These are phyloP conservation scores for Chrysoperla carnea DNA, from an alignment of 1,140 invertebrate genomes.

Conservation along the genomic window DNA sequence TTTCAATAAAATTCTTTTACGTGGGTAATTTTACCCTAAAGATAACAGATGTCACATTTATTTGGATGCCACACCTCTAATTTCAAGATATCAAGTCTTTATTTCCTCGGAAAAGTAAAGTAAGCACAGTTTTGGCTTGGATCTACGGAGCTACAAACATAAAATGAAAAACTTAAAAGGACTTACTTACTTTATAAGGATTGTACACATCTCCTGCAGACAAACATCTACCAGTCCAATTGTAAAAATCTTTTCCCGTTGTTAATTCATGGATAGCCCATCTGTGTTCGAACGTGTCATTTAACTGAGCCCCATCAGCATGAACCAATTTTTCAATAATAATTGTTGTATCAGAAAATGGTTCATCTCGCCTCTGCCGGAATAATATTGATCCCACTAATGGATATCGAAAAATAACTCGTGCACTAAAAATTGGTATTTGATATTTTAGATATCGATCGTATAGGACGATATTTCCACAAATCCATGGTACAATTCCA, in stretches of 20 bases:
- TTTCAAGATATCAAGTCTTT: too few species aligned
- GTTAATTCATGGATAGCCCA: constrained; percentile 42
- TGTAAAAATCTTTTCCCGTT: constrained; percentile 74
- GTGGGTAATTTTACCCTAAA: too few species aligned
- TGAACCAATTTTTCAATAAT: constrained; percentile 66
- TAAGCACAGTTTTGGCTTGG: too few species aligned
- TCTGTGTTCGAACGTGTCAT: constrained; percentile 59
- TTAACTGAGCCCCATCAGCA: constrained; percentile 64
- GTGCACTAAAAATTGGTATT: constrained; percentile 49
- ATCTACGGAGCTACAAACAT: too few species aligned
- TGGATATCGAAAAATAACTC: constrained; percentile 67
- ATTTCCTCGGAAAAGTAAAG: too few species aligned
- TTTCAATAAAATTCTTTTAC: too few species aligned
- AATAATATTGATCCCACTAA: constrained; percentile 74
- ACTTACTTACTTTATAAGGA: constrained; percentile 54
- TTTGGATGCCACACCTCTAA: too few species aligned
- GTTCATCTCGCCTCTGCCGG: constrained; percentile 59
- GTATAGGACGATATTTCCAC: constrained; percentile 44
- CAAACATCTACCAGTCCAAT: constrained; percentile 70
- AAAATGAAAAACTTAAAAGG: too few species aligned
- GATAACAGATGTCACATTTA: too few species aligned
- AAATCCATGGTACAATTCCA: constrained; percentile 43
- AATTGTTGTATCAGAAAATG: constrained; percentile 65
- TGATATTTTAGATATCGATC: constrained; percentile 44
- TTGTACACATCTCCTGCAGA: constrained; percentile 67